Evolutionary conservation across 2,888 invertebrate species (phyloP).

Genomic region (Rhamnusium bicolor): DNA sequence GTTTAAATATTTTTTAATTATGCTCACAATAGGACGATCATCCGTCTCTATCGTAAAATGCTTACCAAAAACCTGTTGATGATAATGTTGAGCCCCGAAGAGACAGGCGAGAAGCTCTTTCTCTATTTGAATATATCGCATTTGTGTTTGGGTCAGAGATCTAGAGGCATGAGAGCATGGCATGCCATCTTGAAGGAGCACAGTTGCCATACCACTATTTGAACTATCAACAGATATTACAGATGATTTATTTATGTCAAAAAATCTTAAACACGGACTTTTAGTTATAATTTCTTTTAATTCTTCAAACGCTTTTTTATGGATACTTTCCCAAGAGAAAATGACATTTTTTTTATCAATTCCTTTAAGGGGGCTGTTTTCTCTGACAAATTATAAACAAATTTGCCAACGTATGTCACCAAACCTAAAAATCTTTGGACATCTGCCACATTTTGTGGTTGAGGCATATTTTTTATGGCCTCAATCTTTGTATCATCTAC

Average conservation of each 20-base stretch:
- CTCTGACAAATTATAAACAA: slow-evolving; percentile 54
- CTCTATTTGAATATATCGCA: neutral
- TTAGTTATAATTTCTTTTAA: slow-evolving; percentile 36
- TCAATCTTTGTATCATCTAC: slow-evolving; percentile 47
- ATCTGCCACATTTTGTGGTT: slow-evolving; percentile 52
- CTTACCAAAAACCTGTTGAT: slow-evolving; percentile 46
- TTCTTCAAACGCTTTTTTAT: slow-evolving; percentile 34
- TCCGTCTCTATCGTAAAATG: slow-evolving; percentile 44
- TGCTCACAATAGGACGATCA: slow-evolving; percentile 37
- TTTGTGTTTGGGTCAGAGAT: slow-evolving; percentile 55
- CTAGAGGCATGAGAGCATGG: slow-evolving; percentile 56
- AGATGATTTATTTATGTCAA: neutral
- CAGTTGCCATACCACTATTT: slow-evolving; percentile 53
- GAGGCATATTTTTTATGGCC: slow-evolving; percentile 49
- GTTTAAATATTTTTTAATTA: slow-evolving; percentile 38
- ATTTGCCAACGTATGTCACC: slow-evolving; percentile 56
- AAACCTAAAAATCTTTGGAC: slow-evolving; percentile 57
- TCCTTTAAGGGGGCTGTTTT: slow-evolving; percentile 48
- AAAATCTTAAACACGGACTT: neutral
- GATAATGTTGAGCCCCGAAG: slow-evolving; percentile 19
- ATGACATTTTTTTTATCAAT: slow-evolving; percentile 47
- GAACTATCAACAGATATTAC: slow-evolving; percentile 55
- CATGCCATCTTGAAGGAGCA: slow-evolving; percentile 51
- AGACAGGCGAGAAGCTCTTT: neutral
- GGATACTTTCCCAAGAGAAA: slow-evolving; percentile 31